Percentiles rank a stretch among this genome's conserved stretches.
Evolutionary conservation across 1,140 invertebrate species (phyloP).

Genomic region (Heliconius congener): DNA sequence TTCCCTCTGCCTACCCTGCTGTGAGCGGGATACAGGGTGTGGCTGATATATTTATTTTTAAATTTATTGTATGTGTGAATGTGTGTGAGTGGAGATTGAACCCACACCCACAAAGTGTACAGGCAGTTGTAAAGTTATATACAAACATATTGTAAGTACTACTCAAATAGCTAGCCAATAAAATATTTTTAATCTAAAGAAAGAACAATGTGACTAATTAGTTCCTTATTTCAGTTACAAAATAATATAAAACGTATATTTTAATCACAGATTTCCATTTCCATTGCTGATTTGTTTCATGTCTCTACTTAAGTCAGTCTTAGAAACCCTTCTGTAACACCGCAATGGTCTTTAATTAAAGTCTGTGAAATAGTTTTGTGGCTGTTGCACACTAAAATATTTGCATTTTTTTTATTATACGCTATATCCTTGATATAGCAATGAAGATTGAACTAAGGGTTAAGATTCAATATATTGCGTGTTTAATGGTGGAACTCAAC

Average conservation of each 20-base stretch:
- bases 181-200: neutral
- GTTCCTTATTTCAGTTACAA: neutral
- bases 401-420: neutral
- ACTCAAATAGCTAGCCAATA: neutral
- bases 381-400: neutral
- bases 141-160: neutral
- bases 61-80: too few species aligned
- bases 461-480: too few species aligned
- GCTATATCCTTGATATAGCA: too few species aligned
- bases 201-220: conserved; percentile 12
- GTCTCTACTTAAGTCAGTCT: neutral
- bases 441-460: too few species aligned
- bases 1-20: too few species aligned
- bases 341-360: conserved; percentile 12
- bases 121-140: too few species aligned
- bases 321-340: neutral
- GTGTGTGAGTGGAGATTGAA: too few species aligned
- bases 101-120: too few species aligned
- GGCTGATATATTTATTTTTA: too few species aligned
- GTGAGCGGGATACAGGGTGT: too few species aligned
- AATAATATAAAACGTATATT: neutral
- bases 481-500: too few species aligned
- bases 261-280: neutral
- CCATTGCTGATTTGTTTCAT: conserved; percentile 8
- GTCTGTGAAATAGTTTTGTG: conserved; percentile 10